Base-by-base conservation (phyloP, 1,140 invertebrate species). In the Nixonia krombeini region DNA sequence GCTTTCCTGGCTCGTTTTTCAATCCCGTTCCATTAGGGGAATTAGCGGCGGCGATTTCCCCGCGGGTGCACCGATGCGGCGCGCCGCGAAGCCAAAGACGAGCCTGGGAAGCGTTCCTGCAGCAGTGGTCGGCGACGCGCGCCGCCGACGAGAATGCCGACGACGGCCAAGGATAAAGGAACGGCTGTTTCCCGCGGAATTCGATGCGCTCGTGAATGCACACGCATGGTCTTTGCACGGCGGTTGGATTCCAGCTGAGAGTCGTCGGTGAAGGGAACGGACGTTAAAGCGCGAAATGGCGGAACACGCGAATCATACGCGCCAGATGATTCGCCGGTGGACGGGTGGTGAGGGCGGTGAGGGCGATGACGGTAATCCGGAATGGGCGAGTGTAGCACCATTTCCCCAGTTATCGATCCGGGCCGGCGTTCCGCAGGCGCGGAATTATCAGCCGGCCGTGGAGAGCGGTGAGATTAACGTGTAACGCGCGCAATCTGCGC, bases 391-490 rank as follows among this genome's bases (percentile, higher is more conserved):
- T n/a, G n/a, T n/a, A n/a, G 10, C 28, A 29, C 7, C 9, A 29
- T 6, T 29, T 29, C 9, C 28, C 47, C 49, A 45, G 50, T 59
- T 66, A 66, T 66, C 63, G 63, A 66, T 50, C 63, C n/a, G n/a
- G 45, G 33, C 55, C 38, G 59, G 59, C 63, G 61, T 59, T 56
- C 51, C 35, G 41, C 29, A 56, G 61, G 61, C 45, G 41, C 41
- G 51, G 61, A 61, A 67, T 67, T 61, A 61, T 67, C 61, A 57
- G 57, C 33, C 46, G 13, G 51, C 57, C 46, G 47, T 46, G 56
- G 57, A 56, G 51, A 62, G 37, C 65, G 52, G 58, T 58, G 58
- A 68, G 57, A 68, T 62, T 68, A 58, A 46, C 46, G 52, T n/a
- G n/a, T n/a, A n/a, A n/a, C 37, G 42, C 16, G 52, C 44, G 57